Base-by-base conservation (phyloP, 2,113 vertebrate species). In the Oxyura jamaicensis region DNA sequence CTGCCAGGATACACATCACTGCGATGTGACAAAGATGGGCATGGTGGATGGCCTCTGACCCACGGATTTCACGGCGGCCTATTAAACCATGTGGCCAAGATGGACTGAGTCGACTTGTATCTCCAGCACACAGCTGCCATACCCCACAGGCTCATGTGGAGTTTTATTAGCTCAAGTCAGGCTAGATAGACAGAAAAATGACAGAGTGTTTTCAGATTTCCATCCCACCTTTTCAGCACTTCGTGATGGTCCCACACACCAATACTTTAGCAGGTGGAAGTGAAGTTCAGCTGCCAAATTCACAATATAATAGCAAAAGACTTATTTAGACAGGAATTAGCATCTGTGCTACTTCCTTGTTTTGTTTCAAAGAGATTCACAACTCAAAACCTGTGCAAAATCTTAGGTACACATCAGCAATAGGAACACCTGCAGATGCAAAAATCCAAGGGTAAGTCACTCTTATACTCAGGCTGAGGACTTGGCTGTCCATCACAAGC, bases 1-100 rank as follows among this genome's bases (percentile, higher is more conserved):
- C 97, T 97, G 97, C 97, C 92, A 95, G 94, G 97, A 97, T 96
- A 96, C 97, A 98, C 97, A 97, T 96, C 97, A 97, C 95, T 50
- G 90, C 96, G 89, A 98, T 97, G 97, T 97, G 97, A 98, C 97
- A 97, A 96, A 97, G 96, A 98, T 97, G 96, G 96, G 97, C 88
- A 93, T 83, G 77, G 94, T 95, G 95, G 88, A 91, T 97, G 97
- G 96, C 97, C 98, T 98, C 96, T 98, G 95, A 97, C 97, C 97
- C 86, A 39, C 42, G 93, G 92, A 97, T 97, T 97, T 97, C 97
- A 97, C 93, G 97, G 96, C 97, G 96, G 76, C 93, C 96, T 95
- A 97, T 97, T 96, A 97, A 95, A 90, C 97, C 96, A 91, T 96
- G 96, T 97, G 97, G 90, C 94, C 94, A 96, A 69, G 96, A 97